phyloP scores from a whole-genome alignment of 2,888 invertebrate species.

The Campaea margaritaria region DNA sequence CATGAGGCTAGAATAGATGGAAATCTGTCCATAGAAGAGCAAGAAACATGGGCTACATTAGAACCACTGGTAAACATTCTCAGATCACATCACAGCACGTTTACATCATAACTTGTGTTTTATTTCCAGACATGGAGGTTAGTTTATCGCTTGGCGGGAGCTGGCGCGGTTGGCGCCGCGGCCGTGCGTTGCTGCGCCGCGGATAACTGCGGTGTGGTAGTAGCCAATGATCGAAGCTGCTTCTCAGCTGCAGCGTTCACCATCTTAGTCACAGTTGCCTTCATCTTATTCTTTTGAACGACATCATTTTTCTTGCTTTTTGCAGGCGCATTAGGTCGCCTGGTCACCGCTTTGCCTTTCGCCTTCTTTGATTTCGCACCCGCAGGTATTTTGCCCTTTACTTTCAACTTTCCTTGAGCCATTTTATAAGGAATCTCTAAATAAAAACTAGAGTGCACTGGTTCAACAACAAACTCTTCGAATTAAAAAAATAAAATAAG shows the following conservation, averaged over 20 bases:
- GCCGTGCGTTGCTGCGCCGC: conserved; percentile 78
- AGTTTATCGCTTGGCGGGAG: conserved; percentile 57
- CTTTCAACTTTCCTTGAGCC: conserved; percentile 89
- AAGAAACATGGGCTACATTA: too few relatives aligned
- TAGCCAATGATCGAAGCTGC: conserved; percentile 86
- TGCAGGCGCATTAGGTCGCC: conserved; percentile 87
- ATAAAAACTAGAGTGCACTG: conserved; percentile 1
- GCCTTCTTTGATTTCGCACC: conserved; percentile 82
- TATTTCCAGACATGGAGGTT: conserved; percentile 28
- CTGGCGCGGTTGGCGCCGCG: conserved; percentile 73
- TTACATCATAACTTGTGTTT: neutral
- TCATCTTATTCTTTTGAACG: conserved; percentile 86
- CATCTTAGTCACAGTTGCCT: conserved; percentile 87
- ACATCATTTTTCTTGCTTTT: conserved; percentile 85
- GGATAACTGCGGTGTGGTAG: conserved; percentile 78
- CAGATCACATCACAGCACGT: conserved; percentile 2
- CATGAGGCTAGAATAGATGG: too few relatives aligned
- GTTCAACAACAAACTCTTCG: too few relatives aligned
- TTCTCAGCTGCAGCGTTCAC: conserved; percentile 89
- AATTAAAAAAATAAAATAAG: too few relatives aligned
- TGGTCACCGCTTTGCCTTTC: conserved; percentile 83
- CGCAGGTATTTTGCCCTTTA: conserved; percentile 86
- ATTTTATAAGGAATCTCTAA: conserved; percentile 63
- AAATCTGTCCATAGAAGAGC: too few relatives aligned
- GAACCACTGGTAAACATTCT: neutral